Conservation (phyloP, 2,888 invertebrate species). For the Zele albiditarsus region DNA sequence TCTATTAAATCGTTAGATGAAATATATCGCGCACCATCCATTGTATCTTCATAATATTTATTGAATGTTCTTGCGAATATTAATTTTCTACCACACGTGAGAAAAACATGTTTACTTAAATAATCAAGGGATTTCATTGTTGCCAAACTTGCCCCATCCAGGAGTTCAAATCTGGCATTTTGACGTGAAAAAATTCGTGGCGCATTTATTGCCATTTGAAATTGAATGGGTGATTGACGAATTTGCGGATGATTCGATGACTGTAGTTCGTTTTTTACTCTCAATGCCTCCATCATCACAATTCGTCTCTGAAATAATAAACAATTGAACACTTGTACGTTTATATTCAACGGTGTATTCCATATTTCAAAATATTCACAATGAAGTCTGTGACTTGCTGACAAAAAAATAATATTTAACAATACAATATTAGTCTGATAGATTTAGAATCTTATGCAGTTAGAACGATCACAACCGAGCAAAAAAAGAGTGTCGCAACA, state of each 20-base stretch:
- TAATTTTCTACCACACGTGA: constrained; percentile 62
- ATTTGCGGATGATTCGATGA: constrained; percentile 52
- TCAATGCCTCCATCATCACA: constrained; percentile 81
- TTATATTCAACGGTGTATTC: no score
- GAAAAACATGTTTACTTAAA: constrained; percentile 78
- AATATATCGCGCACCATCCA: constrained; percentile 56
- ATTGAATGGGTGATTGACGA: constrained; percentile 48
- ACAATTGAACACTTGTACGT: no score
- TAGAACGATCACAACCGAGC: no score
- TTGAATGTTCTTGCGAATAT: constrained; percentile 63
- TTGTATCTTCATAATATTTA: constrained; percentile 62
- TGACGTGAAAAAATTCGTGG: constrained; percentile 85
- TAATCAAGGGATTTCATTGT: constrained; percentile 83
- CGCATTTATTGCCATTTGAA: constrained; percentile 75
- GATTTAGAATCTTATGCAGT: no score
- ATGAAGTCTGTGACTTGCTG: no score
- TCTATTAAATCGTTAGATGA: constrained; percentile 56
- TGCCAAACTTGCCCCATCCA: constrained; percentile 77
- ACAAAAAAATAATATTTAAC: no score
- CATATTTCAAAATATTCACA: no score
- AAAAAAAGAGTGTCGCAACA: no score
- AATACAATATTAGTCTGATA: no score
- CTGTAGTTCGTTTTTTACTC: constrained; percentile 75
- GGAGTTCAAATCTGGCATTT: constrained; percentile 84
- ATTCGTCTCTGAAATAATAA: constrained; percentile 75